A percentile compares a stretch with the other conserved stretches of the same genome.
Conservation (phyloP, 2,888 invertebrate genomes). For the Acleris holmiana region DNA sequence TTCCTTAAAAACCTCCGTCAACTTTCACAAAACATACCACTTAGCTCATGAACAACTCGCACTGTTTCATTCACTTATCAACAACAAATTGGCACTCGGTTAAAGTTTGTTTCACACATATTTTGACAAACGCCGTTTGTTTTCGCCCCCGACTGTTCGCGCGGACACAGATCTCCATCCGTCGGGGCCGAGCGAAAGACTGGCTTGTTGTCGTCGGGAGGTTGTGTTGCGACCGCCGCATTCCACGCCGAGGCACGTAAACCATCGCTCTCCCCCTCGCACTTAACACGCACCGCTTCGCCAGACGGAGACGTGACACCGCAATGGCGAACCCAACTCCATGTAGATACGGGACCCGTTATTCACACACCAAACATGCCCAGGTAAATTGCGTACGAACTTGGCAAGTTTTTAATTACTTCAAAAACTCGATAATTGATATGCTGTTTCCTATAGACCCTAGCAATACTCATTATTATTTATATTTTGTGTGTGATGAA, state of each 20-base stretch:
- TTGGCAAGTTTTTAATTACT: constrained; percentile 36
- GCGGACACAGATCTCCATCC: constrained; percentile 56
- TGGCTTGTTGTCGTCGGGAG: constrained; percentile 62
- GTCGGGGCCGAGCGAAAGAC: constrained; percentile 72
- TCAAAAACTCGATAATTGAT: constrained; percentile 21
- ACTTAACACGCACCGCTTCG: constrained; percentile 37
- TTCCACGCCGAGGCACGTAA: constrained; percentile 72
- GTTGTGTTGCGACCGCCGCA: constrained; percentile 72
- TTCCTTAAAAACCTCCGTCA: constrained; percentile 72
- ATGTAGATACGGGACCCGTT: constrained; percentile 72
- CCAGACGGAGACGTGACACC: constrained; percentile 48
- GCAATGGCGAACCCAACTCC: constrained; percentile 58
- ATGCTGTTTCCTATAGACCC: neutral
- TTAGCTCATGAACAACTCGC: constrained; percentile 66
- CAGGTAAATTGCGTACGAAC: constrained; percentile 33
- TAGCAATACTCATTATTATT: constrained; percentile 14
- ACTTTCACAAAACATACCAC: constrained; percentile 79
- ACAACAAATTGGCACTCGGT: constrained; percentile 65
- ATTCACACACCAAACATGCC: constrained; percentile 60
- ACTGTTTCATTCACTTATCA: constrained; percentile 70
- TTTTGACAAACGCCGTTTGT: constrained; percentile 58
- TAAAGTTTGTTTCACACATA: constrained; percentile 75
- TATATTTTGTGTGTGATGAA: constrained; percentile 3
- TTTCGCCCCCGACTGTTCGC: constrained; percentile 46
- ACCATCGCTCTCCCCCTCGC: constrained; percentile 62